Conservation (phyloP, 2,888 invertebrate genomes). For the Conistra vaccinii region DNA sequence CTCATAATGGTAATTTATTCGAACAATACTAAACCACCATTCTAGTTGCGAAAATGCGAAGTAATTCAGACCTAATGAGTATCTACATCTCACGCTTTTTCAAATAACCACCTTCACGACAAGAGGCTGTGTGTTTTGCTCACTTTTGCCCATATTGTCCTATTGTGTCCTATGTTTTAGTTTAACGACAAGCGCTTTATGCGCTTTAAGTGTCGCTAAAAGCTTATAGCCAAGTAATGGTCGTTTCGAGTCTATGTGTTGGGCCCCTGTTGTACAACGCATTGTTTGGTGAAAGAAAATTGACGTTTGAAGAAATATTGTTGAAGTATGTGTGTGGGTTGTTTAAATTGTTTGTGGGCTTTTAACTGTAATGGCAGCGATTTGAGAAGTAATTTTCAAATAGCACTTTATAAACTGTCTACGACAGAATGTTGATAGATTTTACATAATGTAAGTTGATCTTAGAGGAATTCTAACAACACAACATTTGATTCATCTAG, state of each 20-base stretch:
- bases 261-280: slow-evolving; percentile 46
- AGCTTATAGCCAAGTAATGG: slow-evolving; percentile 53
- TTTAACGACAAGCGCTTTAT: slow-evolving; percentile 41
- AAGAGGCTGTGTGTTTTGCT: slow-evolving; percentile 23
- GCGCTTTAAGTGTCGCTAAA: slow-evolving; percentile 49
- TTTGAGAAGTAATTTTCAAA: slow-evolving; percentile 19
- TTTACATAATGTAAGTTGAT: neutral
- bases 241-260: slow-evolving; percentile 51
- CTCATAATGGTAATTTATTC: slow-evolving; percentile 14
- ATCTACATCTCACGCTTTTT: slow-evolving; percentile 19
- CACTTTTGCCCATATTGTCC: slow-evolving; percentile 21
- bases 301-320: slow-evolving; percentile 40
- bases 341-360: slow-evolving; percentile 28
- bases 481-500: neutral
- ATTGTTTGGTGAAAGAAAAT: slow-evolving; percentile 56
- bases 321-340: slow-evolving; percentile 28
- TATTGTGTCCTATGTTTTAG: slow-evolving; percentile 46
- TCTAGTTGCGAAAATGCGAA: slow-evolving; percentile 24
- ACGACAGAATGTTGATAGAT: neutral
- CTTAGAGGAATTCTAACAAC: neutral
- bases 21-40: slow-evolving; percentile 8
- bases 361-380: slow-evolving; percentile 38
- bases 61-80: slow-evolving; percentile 14
- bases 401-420: neutral
- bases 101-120: slow-evolving; percentile 39